Evolutionary conservation across 2,888 invertebrate species (phyloP).

Genomic region (Chaitophorus viminalis): DNA sequence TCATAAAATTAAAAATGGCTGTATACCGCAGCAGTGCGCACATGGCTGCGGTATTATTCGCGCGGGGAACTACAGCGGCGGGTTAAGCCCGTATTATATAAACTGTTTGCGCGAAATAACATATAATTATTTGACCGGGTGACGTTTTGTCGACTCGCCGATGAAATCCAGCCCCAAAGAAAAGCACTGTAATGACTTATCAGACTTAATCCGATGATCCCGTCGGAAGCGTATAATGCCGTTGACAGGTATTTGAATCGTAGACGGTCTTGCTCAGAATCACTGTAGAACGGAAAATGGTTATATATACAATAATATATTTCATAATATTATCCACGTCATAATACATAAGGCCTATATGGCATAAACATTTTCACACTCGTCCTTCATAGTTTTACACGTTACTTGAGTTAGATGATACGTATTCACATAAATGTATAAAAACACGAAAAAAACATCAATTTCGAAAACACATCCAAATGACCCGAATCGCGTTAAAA

Average conservation of each 20-base stretch:
- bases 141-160: neutral
- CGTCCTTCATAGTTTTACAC: no score
- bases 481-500: no score
- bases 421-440: no score
- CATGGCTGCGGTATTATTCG: neutral
- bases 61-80: neutral
- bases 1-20: neutral
- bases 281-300: neutral
- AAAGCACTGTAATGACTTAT: neutral
- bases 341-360: no score
- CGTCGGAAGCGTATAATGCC: neutral
- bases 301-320: neutral
- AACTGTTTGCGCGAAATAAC: neutral
- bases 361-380: no score
- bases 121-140: neutral
- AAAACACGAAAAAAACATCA: no score
- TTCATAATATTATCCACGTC: neutral
- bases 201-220: neutral
- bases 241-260: neutral
- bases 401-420: no score
- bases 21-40: neutral
- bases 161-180: neutral
- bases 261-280: neutral
- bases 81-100: neutral
- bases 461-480: no score